Conservation (phyloP, 2,797 vertebrate species). For the Chaenodraco wilsoni region DNA sequence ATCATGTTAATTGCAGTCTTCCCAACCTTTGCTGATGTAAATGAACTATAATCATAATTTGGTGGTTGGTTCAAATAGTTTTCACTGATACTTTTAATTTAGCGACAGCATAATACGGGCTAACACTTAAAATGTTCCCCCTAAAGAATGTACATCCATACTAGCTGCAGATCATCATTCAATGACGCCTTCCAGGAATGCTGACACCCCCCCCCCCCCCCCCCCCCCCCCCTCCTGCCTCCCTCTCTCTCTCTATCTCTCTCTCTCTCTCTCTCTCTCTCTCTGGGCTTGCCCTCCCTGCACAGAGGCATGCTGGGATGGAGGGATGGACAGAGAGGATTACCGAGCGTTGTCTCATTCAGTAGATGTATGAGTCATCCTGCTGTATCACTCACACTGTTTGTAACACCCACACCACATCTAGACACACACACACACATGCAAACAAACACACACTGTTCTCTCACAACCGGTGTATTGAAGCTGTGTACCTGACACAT, state of each 20-base stretch:
- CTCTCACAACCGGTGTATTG: conserved; percentile 23
- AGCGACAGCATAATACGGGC: neutral
- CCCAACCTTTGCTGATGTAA: neutral
- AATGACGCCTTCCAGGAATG: conserved; percentile 62
- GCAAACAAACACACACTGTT: conserved; percentile 28
- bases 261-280: conserved; percentile 22
- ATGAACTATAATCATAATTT: neutral
- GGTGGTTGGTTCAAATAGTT: neutral
- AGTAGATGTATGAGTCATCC: conserved; percentile 82
- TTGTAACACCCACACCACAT: conserved; percentile 70
- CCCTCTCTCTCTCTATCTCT: conserved; percentile 6
- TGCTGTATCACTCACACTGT: conserved; percentile 74
- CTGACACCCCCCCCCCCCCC: conserved; percentile 40
- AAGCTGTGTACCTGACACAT: conserved; percentile 42
- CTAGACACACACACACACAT: conserved; percentile 18
- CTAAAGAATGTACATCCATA: conserved; percentile 34
- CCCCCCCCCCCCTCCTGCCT: conserved; percentile 13
- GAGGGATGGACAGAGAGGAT: conserved; percentile 72
- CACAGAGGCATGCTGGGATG: conserved; percentile 57
- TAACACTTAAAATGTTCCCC: neutral
- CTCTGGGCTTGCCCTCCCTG: conserved; percentile 60
- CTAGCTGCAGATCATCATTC: conserved; percentile 54
- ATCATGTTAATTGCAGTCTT: neutral
- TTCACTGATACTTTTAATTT: neutral
- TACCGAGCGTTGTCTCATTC: conserved; percentile 78